Evolutionary conservation across 2,113 vertebrate genomes (phyloP).

Genomic region (Isichthys henryi): DNA sequence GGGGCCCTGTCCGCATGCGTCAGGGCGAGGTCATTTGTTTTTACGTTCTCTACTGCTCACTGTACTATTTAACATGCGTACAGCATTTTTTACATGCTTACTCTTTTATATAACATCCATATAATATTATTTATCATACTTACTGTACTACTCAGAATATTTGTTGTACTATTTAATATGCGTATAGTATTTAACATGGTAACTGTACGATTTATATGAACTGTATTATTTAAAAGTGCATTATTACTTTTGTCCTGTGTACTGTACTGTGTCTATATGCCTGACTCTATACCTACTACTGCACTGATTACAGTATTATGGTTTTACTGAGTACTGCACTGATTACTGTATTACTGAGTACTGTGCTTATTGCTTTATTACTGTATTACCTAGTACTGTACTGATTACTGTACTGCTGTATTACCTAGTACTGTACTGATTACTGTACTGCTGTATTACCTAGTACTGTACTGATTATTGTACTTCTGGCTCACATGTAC

Average conservation of each 20-base stretch:
- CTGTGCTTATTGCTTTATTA: neutral
- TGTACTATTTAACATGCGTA: neutral
- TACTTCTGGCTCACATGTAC: neutral
- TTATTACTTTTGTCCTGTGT: neutral
- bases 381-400: neutral
- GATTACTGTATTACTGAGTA: neutral
- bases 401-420: neutral
- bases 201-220: neutral
- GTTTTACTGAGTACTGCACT: neutral
- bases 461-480: neutral
- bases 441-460: neutral
- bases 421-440: neutral
- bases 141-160: neutral
- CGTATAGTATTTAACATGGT: neutral
- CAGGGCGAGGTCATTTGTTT: neutral
- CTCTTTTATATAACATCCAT: neutral
- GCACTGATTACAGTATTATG: neutral
- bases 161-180: neutral
- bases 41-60: neutral
- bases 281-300: neutral
- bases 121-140: neutral
- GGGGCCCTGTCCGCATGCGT: neutral
- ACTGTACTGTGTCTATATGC: neutral
- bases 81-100: neutral
- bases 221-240: neutral